Evolutionary conservation across 2,797 vertebrate genomes (phyloP).

Genomic region (Phoebastria nigripes): DNA sequence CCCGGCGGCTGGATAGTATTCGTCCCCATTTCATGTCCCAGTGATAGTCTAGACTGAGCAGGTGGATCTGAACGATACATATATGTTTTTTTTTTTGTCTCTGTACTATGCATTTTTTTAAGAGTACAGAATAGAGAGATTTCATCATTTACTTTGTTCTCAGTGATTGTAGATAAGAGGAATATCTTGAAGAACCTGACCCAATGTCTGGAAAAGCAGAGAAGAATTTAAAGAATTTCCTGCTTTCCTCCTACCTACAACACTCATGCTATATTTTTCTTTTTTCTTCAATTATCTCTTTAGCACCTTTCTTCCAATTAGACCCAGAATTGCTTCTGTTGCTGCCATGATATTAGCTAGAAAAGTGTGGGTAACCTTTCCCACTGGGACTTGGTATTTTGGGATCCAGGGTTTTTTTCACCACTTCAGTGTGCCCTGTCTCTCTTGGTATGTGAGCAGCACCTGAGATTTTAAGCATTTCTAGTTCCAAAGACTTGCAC

Average conservation of each 20-base stretch:
- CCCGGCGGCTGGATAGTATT: conserved; percentile 84
- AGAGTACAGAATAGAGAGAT: conserved; percentile 68
- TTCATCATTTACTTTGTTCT: conserved; percentile 69
- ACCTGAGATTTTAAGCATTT: conserved; percentile 59
- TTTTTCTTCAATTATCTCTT: conserved; percentile 36
- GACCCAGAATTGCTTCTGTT: conserved; percentile 58
- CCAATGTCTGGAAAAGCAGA: conserved; percentile 53
- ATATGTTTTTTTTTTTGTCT: not conserved
- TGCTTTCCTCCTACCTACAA: conserved; percentile 47
- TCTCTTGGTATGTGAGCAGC: not conserved
- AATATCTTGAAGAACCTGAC: conserved; percentile 52
- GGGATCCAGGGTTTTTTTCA: conserved; percentile 44
- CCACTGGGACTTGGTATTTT: conserved; percentile 41
- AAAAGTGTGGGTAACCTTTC: conserved; percentile 43
- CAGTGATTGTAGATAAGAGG: conserved; percentile 60
- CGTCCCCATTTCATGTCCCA: conserved; percentile 91
- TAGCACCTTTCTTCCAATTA: conserved; percentile 53
- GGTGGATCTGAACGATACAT: not conserved
- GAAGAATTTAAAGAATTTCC: conserved; percentile 61
- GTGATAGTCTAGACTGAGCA: conserved; percentile 72
- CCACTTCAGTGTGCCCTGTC: not conserved
- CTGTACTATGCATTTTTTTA: conserved; percentile 68
- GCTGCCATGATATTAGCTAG: conserved; percentile 25
- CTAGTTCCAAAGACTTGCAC: conserved; percentile 61
- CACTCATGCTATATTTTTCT: not conserved